Percentiles rank a stretch among this genome's conserved stretches.
These are phyloP conservation scores for Tringa solitaria DNA, from an alignment of 2,113 vertebrate genomes.

Conservation along the genomic window DNA sequence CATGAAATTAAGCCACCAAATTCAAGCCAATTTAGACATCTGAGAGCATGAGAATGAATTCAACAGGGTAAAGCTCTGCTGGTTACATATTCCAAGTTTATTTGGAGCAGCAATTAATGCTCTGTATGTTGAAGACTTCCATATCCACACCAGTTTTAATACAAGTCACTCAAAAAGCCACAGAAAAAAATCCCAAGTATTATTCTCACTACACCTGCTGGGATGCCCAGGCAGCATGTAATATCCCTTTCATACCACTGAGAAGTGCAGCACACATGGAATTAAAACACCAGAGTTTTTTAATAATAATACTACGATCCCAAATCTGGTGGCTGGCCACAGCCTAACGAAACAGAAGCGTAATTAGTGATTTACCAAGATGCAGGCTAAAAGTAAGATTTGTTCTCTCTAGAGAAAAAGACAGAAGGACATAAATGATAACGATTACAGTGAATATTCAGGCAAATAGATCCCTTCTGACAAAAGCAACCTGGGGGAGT, in stretches of 20 bases:
- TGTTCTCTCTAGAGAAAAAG: slow-evolving; percentile 25
- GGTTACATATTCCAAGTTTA: neutral
- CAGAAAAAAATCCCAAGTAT: neutral
- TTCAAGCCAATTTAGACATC: neutral
- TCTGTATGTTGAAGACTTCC: neutral
- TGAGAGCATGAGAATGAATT: neutral
- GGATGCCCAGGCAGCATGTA: neutral
- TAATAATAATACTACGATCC: neutral
- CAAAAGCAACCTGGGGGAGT: neutral
- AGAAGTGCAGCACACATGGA: neutral
- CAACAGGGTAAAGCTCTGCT: neutral
- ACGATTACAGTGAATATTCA: neutral
- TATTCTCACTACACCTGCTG: neutral
- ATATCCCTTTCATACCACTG: neutral
- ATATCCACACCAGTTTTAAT: neutral
- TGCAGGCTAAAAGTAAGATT: neutral
- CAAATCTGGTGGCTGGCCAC: neutral
- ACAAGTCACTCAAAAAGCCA: neutral
- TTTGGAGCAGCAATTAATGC: neutral
- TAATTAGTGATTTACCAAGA: neutral
- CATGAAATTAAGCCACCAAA: neutral
- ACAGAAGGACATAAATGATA: neutral
- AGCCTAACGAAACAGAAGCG: slow-evolving; percentile 10
- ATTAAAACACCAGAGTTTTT: neutral
- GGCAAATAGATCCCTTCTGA: neutral